A percentile compares a stretch with the other conserved stretches of the same genome.
These are phyloP conservation scores for Percopsis transmontana DNA, from an alignment of 2,113 vertebrate species.

Conservation along the genomic window DNA sequence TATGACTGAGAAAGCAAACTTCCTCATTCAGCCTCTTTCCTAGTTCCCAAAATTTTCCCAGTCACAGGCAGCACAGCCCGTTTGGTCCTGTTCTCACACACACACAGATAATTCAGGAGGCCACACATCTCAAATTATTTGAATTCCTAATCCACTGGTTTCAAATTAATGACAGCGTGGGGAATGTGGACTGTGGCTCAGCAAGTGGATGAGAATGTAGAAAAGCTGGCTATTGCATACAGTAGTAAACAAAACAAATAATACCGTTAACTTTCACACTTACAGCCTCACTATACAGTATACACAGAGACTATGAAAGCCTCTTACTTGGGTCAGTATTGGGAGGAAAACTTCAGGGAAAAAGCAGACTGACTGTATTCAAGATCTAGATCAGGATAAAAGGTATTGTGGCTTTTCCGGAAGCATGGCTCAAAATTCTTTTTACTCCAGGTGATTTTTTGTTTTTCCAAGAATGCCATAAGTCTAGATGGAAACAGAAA, in stretches of 20 bases:
- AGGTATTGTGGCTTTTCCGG: slow-evolving; percentile 2
- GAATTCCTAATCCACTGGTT: slow-evolving; percentile 22
- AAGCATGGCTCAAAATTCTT: slow-evolving; percentile 8
- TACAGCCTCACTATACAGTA: neutral
- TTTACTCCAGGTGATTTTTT: slow-evolving; percentile 9
- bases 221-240: slow-evolving; percentile 33
- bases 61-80: neutral
- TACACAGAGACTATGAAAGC: neutral
- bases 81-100: neutral
- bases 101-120: neutral
- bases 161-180: slow-evolving; percentile 9
- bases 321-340: neutral
- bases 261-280: neutral
- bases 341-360: slow-evolving; percentile 13
- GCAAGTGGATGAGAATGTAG: slow-evolving; percentile 39
- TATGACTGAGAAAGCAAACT: neutral
- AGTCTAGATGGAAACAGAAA: slow-evolving; percentile 2
- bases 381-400: neutral
- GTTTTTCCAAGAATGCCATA: slow-evolving; percentile 16
- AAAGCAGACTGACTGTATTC: slow-evolving; percentile 13
- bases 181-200: slow-evolving; percentile 41
- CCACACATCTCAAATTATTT: slow-evolving; percentile 33
- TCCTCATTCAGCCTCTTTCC: neutral
- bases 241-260: slow-evolving; percentile 48
- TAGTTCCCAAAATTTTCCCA: slow-evolving; percentile 1